A percentile compares a stretch with the other conserved stretches of the same genome.
Conservation (phyloP, 1,140 invertebrate genomes). For the Heliconius nattereri region DNA sequence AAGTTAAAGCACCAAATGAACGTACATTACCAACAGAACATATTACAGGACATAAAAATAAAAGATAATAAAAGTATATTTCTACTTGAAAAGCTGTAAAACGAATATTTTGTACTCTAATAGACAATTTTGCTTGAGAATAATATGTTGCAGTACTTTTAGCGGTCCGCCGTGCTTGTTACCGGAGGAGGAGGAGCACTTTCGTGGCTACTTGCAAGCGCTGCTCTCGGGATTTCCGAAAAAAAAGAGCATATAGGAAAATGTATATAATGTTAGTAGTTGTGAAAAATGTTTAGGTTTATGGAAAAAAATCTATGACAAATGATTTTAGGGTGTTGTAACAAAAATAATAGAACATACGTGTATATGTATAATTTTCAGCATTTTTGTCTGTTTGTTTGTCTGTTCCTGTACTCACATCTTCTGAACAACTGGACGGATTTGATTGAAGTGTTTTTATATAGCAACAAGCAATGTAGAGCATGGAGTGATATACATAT, state of each 20-base stretch:
- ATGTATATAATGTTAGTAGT: not conserved
- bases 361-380: too few species aligned
- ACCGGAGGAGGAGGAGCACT: not conserved
- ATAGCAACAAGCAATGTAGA: too few species aligned
- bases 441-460: too few species aligned
- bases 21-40: conserved; percentile 9
- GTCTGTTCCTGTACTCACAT: too few species aligned
- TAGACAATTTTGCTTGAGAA: conserved; percentile 12
- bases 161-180: conserved; percentile 5
- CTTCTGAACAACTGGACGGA: too few species aligned
- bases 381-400: too few species aligned
- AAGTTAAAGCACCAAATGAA: not conserved
- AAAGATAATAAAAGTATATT: conserved; percentile 12
- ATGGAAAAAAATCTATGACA: too few species aligned
- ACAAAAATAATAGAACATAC: too few species aligned
- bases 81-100: conserved; percentile 14
- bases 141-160: conserved; percentile 13
- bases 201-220: not conserved
- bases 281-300: not conserved
- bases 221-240: not conserved
- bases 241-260: not conserved
- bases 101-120: conserved; percentile 14
- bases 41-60: conserved; percentile 4
- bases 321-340: too few species aligned
- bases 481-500: too few species aligned